phyloP scores from a whole-genome alignment of 2,888 invertebrate species.

The Philonicus albiceps region DNA sequence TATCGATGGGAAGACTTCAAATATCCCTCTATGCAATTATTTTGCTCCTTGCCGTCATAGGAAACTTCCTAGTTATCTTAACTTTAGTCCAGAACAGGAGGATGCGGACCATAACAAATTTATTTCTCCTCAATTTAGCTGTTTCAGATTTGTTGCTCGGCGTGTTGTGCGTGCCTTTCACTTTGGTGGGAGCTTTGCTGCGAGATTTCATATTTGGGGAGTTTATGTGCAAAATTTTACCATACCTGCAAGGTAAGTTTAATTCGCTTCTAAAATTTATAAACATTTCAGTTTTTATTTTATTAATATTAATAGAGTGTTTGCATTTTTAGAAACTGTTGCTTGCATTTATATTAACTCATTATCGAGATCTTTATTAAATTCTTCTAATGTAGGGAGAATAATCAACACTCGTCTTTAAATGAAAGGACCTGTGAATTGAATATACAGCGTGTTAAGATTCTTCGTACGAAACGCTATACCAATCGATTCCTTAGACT shows the following conservation, averaged over 20 bases:
- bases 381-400: too few relatives aligned
- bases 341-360: too few relatives aligned
- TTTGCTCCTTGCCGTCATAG: constrained; percentile 78
- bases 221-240: constrained; percentile 75
- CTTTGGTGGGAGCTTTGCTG: constrained; percentile 72
- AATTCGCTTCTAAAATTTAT: background rate
- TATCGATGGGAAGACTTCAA: constrained; percentile 51
- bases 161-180: constrained; percentile 81
- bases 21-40: constrained; percentile 75
- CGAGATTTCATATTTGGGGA: constrained; percentile 77
- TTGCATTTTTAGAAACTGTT: background rate
- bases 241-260: constrained; percentile 75
- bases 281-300: background rate
- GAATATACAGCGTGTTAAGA: too few relatives aligned
- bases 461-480: too few relatives aligned
- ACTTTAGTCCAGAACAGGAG: constrained; percentile 77
- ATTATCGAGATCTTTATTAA: too few relatives aligned
- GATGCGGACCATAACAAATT: constrained; percentile 82
- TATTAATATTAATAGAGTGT: background rate
- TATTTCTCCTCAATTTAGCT: constrained; percentile 78
- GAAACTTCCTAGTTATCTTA: constrained; percentile 81
- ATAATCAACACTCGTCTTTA: too few relatives aligned
- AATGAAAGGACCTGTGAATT: too few relatives aligned
- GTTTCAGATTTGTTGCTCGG: constrained; percentile 76
- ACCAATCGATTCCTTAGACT: too few relatives aligned